Conservation (phyloP, 2,888 invertebrate species). For the Ganaspis brasiliensis region DNA sequence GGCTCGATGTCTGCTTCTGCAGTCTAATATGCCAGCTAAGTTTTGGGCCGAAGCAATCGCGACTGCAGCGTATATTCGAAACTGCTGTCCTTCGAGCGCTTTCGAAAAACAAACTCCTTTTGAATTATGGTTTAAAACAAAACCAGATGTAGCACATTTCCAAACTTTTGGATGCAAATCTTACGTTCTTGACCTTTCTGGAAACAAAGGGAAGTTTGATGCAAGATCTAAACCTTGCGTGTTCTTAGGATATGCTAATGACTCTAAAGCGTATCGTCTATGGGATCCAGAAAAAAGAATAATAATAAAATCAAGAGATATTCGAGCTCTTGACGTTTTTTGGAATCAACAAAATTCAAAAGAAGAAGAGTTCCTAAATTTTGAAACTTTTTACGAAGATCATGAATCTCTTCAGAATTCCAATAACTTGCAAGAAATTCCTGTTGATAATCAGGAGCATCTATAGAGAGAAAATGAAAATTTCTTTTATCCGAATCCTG, state of each 20-base stretch:
- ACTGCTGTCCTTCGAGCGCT: slow-evolving; percentile 11
- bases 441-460: too few relatives aligned
- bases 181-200: slow-evolving; percentile 31
- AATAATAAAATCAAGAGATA: slow-evolving; percentile 50
- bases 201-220: slow-evolving; percentile 46
- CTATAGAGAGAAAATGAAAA: too few relatives aligned
- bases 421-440: too few relatives aligned
- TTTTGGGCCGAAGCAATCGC: slow-evolving; percentile 31
- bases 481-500: too few relatives aligned
- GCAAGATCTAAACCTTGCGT: slow-evolving; percentile 47
- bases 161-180: slow-evolving; percentile 32
- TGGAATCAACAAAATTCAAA: too few relatives aligned
- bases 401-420: too few relatives aligned
- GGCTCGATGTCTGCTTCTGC: slow-evolving; percentile 18
- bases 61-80: slow-evolving; percentile 17
- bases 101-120: background rate
- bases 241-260: slow-evolving; percentile 54
- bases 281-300: slow-evolving; percentile 48
- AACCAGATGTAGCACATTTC: slow-evolving; percentile 5
- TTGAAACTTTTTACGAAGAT: too few relatives aligned
- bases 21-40: background rate
- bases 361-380: too few relatives aligned
- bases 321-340: too few relatives aligned
- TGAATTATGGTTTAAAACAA: background rate
- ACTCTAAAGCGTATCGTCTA: slow-evolving; percentile 56